These are phyloP conservation scores for Bombylius major DNA, from an alignment of 2,888 invertebrate genomes.

Conservation along the genomic window DNA sequence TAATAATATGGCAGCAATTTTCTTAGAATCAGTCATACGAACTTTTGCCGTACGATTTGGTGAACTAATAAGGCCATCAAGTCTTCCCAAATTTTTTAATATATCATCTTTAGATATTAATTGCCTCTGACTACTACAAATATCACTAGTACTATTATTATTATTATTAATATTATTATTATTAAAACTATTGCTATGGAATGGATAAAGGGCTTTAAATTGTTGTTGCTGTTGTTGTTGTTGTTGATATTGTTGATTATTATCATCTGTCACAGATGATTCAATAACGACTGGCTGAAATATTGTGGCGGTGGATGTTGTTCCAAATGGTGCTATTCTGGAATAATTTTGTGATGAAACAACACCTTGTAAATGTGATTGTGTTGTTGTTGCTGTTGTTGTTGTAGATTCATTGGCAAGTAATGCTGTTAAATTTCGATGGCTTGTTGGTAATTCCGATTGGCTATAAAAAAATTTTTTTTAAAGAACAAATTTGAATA, in stretches of 20 bases:
- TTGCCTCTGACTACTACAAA: background rate
- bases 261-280: background rate
- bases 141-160: background rate
- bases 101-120: background rate
- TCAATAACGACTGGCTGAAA: background rate
- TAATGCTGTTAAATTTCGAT: slow-evolving; percentile 28
- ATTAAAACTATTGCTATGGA: slow-evolving; percentile 16
- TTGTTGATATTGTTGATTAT: background rate
- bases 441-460: slow-evolving; percentile 28
- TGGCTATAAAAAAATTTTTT: slow-evolving; percentile 20
- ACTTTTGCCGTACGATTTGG: slow-evolving; percentile 50
- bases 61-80: slow-evolving; percentile 56
- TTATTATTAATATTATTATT: slow-evolving; percentile 3
- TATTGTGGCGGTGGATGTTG: background rate
- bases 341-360: slow-evolving; percentile 1
- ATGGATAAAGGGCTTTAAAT: slow-evolving; percentile 15
- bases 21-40: slow-evolving; percentile 54
- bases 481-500: slow-evolving; percentile 1
- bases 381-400: slow-evolving; percentile 18
- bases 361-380: background rate
- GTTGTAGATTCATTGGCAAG: slow-evolving; percentile 20
- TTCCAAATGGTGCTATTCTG: slow-evolving; percentile 6
- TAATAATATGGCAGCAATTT: slow-evolving; percentile 70
- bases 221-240: background rate
- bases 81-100: slow-evolving; percentile 41